phyloP scores from a whole-genome alignment of 2,888 invertebrate species.

The Mythimna vitellina region DNA sequence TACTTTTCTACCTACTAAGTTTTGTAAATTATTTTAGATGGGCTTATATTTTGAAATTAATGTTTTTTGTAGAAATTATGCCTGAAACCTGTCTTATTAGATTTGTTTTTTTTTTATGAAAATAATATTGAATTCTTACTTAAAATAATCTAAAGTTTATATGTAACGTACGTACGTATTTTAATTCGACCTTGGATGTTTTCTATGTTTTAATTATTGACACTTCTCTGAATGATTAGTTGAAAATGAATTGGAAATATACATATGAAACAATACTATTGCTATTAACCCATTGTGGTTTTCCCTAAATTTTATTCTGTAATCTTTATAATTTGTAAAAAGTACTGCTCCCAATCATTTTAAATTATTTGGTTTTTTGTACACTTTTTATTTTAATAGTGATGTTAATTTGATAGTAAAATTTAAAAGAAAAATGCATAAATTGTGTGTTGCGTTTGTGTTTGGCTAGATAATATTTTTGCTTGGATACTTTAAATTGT shows the following conservation, averaged over 20 bases:
- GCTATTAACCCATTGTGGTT: too few species aligned
- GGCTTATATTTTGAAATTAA: constrained; percentile 14
- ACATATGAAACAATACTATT: neutral
- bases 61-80: neutral
- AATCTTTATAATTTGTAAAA: too few species aligned
- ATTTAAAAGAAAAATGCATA: too few species aligned
- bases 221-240: neutral
- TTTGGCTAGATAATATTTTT: too few species aligned
- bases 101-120: neutral
- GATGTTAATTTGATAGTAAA: too few species aligned
- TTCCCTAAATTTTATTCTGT: neutral
- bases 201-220: too few species aligned
- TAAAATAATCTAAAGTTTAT: too few species aligned
- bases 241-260: neutral
- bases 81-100: neutral
- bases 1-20: constrained; percentile 67
- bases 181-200: neutral
- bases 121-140: neutral
- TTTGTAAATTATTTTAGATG: constrained; percentile 58
- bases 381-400: too few species aligned
- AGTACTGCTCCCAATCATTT: too few species aligned
- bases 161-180: neutral
- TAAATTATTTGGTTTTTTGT: too few species aligned
- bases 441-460: too few species aligned
- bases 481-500: too few species aligned